Base-by-base conservation (phyloP, 2,797 vertebrate species). In the Simalia tracyae region DNA sequence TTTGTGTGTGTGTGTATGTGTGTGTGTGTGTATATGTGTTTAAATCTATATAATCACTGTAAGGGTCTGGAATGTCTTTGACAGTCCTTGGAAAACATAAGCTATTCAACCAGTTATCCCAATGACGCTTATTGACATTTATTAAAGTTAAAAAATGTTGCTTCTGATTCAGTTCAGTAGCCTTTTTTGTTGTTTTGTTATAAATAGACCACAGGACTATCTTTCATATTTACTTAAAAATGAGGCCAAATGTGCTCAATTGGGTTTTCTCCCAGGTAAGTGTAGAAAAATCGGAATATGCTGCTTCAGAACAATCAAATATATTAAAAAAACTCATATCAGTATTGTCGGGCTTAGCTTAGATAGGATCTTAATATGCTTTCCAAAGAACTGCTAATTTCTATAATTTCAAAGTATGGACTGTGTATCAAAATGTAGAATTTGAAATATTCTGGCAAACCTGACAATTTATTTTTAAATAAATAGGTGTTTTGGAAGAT, bases 301-400 rank as follows among this genome's bases (percentile, higher is more conserved):
- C 1, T 76, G 76, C 86, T 89, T 76, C 66, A 92, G 31, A 92
- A 22, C 56, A 94, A 59, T 85, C 89, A 87, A 54, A 91, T 4
- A 54, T 57, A 64, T 42, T 42, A 92, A 28, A 89, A 84, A 19
- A 68, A 86, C 24, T 63, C 22, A 28, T 87, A 59, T 72, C 7
- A 64, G 94, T 28, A 90, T 36, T 31, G 87, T 89, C 57, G 68
- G n/a, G 1, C 5, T 91, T 91, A 94, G 94, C 28, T 64, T 36
- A 60, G 90, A 28, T 91, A 61, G 89, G 91, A 90, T 89, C 91
- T 87, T 92, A 81, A 61, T 87, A 92, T 93, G 94, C 86, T 59
- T 59, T 72, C 87, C 76, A 84, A 76, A 91, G 26, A 59, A 86
- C 28, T 86, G 26, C 72, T 92, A 93, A 66, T 89, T 94, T 54